These are phyloP conservation scores for Hypomecis atomaria DNA, from an alignment of 2,888 invertebrate genomes.

Conservation along the genomic window DNA sequence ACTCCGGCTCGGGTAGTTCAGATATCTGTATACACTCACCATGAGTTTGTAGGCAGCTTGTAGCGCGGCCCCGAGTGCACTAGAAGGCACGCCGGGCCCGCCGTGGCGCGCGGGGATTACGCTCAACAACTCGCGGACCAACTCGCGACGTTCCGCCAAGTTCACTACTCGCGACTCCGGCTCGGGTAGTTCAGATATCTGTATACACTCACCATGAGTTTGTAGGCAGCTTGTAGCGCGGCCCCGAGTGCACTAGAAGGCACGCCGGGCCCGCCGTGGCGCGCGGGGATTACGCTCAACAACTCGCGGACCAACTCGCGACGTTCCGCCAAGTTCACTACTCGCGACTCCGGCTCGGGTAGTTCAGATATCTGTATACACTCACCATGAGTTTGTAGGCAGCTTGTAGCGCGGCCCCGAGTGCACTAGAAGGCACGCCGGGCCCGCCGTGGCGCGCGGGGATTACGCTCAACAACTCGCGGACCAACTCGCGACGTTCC, in stretches of 20 bases:
- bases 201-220: neutral
- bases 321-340: too few species aligned
- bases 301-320: too few species aligned
- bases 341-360: too few species aligned
- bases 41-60: conserved; percentile 89
- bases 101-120: conserved; percentile 89
- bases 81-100: conserved; percentile 88
- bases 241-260: conserved; percentile 89
- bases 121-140: too few species aligned
- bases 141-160: too few species aligned
- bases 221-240: conserved; percentile 2
- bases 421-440: conserved; percentile 91
- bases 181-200: too few species aligned
- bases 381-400: conserved; percentile 82
- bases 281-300: too few species aligned
- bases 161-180: too few species aligned
- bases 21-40: neutral
- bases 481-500: too few species aligned
- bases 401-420: conserved; percentile 97
- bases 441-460: conserved; percentile 84
- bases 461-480: too few species aligned
- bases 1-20: conserved; percentile 88
- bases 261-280: conserved; percentile 81
- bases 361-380: neutral
- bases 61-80: conserved; percentile 96